Evolutionary conservation across 2,888 invertebrate species (phyloP).

Genomic region (Thalpophila matura): DNA sequence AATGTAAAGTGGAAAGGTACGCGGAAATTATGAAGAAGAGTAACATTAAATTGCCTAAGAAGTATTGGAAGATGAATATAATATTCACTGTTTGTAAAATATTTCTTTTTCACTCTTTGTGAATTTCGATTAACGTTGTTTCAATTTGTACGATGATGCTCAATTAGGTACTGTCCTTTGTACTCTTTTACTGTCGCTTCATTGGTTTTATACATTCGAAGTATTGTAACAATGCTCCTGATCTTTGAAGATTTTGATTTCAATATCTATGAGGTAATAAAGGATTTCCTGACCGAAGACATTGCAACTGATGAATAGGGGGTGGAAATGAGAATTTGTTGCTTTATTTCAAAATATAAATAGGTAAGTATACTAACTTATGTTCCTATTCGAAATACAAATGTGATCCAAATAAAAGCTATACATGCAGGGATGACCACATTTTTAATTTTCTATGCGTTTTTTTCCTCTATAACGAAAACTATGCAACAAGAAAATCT

Average conservation of each 20-base stretch:
- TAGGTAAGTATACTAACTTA: no score
- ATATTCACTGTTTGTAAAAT: constrained; percentile 25
- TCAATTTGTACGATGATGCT: constrained; percentile 28
- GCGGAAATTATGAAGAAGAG: constrained; percentile 45
- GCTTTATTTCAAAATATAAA: no score
- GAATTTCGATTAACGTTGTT: constrained; percentile 35
- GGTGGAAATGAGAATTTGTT: no score
- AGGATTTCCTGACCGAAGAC: constrained; percentile 9
- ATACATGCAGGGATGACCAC: neutral
- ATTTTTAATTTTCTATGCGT: neutral
- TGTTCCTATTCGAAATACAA: no score
- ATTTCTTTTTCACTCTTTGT: constrained; percentile 17
- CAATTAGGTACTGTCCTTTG: constrained; percentile 40
- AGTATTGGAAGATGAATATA: constrained; percentile 34
- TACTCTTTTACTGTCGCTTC: constrained; percentile 22
- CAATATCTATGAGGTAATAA: neutral
- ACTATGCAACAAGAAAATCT: neutral
- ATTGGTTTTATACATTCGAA: constrained; percentile 21
- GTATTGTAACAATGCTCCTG: constrained; percentile 20
- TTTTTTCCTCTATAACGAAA: neutral
- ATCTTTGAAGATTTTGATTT: constrained; percentile 23
- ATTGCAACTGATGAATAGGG: neutral
- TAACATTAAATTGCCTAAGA: constrained; percentile 27
- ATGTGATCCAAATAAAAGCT: neutral
- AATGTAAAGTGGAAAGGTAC: constrained; percentile 37